Base-by-base conservation (phyloP, 2,113 vertebrate genomes). In the Orientallactaga bullata region DNA sequence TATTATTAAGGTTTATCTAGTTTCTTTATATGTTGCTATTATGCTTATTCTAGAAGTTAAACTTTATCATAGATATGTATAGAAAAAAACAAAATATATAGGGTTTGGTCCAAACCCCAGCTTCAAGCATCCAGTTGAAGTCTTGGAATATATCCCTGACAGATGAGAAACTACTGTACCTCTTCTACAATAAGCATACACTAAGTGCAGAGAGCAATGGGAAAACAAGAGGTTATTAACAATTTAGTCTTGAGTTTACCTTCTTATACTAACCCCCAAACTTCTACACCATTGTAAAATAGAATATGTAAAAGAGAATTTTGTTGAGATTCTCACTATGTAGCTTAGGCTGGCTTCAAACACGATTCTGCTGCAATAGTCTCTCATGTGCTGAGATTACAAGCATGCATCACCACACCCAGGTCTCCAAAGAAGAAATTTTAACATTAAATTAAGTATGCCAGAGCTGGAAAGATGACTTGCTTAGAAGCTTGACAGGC, bases 391-490 rank as follows among this genome's bases (percentile, higher is more conserved):
- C 37, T 66, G 61, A 28, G 37, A 82, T 65, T 17, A 28, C 10
- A 68, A 28, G 63, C 32, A 83, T 7, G 39, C 7, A 30, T 28
- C 61, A 51, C 63, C 39, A 68, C 6, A 24, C 24, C 3, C 26
- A 66, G 80, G 5, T 24, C 61, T 83, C 37, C 8, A 47, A 42
- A 66, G 80, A 35, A 83, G 73, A 74, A 73, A 83, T 47, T 76
- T 82, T 24, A 88, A 87, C 80, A 82, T 85, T 76, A 93, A 91
- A 86, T 68, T 78, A 90, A 85, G 65, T 3, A 91, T 12, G 82
- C 15, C 51, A 88, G 55, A 11, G 55, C 55, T 55, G 15, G 12
- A 55, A 11, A 55, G 55, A 55, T 55, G 55, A 11, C 55, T 55
- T 55, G 55, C 12, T 55, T 55, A 55, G 55, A 55, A 55, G 55